These are phyloP conservation scores for Forbesichthys agassizii DNA, from an alignment of 2,113 vertebrate species.

Conservation along the genomic window DNA sequence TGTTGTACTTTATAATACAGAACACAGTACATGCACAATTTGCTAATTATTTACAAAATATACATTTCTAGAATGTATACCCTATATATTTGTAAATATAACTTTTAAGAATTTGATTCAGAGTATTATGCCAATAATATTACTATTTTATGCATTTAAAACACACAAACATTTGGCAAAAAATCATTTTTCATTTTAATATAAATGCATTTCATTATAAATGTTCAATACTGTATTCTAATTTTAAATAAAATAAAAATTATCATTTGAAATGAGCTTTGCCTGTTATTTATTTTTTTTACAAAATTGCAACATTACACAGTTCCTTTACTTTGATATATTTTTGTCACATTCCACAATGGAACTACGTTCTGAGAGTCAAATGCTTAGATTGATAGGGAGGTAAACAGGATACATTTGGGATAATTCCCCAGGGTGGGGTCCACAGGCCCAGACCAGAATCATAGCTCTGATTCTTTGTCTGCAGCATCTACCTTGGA, in stretches of 20 bases:
- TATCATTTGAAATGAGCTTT: no score
- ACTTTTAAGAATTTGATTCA: no score
- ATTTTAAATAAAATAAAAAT: no score
- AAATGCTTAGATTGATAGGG: conserved; percentile 1
- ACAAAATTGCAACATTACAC: no score
- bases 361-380: neutral
- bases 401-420: conserved; percentile 7
- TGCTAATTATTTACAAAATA: no score
- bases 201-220: neutral
- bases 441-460: conserved; percentile 18
- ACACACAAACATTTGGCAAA: neutral
- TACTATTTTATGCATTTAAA: neutral
- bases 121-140: no score
- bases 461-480: conserved; percentile 13
- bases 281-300: no score
- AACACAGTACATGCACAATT: no score
- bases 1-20: no score
- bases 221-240: neutral
- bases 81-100: no score
- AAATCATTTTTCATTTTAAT: neutral
- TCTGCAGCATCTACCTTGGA: conserved; percentile 25
- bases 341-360: neutral
- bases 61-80: no score
- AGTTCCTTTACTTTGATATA: no score
- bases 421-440: conserved; percentile 11